Evolutionary conservation across 2,888 invertebrate genomes (phyloP).

Genomic region (Zeuzera pyrina): DNA sequence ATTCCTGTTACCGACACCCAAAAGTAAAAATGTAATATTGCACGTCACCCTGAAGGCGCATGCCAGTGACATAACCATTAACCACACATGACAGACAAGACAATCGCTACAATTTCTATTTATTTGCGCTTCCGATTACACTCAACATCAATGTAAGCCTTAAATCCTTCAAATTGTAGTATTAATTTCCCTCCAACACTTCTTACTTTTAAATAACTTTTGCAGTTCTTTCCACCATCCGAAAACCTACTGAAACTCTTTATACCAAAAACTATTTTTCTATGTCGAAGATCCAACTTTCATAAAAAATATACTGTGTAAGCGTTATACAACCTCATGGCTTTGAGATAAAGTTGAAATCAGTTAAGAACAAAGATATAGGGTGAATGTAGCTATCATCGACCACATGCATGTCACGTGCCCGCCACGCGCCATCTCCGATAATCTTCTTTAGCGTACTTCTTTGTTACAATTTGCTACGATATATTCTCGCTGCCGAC

Average conservation of each 20-base stretch:
- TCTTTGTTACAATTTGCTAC: conserved; percentile 70
- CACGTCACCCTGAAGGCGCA: no score
- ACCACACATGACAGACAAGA: conserved; percentile 31
- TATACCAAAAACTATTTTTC: conserved; percentile 26
- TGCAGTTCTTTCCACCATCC: conserved; percentile 9
- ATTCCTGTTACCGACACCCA: no score
- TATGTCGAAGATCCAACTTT: conserved; percentile 19
- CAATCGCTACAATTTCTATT: conserved; percentile 29
- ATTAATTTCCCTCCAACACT: conserved; percentile 71
- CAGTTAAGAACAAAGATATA: no score
- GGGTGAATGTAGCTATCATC: conserved; percentile 47
- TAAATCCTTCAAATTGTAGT: conserved; percentile 70
- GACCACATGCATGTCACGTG: conserved; percentile 62
- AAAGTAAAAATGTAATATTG: no score
- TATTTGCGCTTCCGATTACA: conserved; percentile 64
- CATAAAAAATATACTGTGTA: conserved; percentile 6
- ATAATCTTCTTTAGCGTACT: conserved; percentile 67
- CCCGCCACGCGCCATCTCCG: conserved; percentile 55
- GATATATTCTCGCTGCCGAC: conserved; percentile 38
- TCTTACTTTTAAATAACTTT: conserved; percentile 57
- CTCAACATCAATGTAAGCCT: conserved; percentile 63
- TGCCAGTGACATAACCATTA: conserved; percentile 49
- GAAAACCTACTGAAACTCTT: conserved; percentile 21
- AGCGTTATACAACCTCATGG: neutral
- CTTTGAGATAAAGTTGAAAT: no score